These are phyloP conservation scores for Taeniopygia guttata DNA, from an alignment of 2,797 vertebrate species.

Conservation along the genomic window DNA sequence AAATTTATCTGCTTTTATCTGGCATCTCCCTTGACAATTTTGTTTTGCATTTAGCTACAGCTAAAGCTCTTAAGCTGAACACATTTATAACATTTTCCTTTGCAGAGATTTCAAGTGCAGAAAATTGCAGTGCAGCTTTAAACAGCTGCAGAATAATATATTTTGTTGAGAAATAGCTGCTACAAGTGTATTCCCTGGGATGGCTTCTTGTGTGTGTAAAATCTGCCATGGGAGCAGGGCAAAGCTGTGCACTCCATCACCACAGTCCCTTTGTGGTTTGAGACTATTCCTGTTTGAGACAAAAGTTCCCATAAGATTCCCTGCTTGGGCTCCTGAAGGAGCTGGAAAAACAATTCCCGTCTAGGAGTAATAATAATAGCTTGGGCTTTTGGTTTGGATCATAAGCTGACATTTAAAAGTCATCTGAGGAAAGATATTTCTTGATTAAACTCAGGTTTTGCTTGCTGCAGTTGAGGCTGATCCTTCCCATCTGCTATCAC, in stretches of 20 bases:
- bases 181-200: background rate
- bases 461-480: background rate
- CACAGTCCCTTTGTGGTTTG: background rate
- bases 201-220: background rate
- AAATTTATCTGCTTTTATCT: background rate
- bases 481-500: background rate
- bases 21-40: background rate
- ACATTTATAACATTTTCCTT: background rate
- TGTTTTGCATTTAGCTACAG: background rate
- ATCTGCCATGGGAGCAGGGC: background rate
- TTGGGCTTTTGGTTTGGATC: constrained; percentile 31
- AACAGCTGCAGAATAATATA: background rate
- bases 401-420: constrained; percentile 39
- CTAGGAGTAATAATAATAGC: constrained; percentile 53
- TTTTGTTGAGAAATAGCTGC: background rate
- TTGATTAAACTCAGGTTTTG: constrained; percentile 19
- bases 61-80: background rate
- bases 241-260: background rate
- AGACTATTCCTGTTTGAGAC: background rate
- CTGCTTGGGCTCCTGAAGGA: constrained; percentile 32
- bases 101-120: background rate
- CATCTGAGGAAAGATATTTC: constrained; percentile 42
- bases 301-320: constrained; percentile 10
- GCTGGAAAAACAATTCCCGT: constrained; percentile 44
- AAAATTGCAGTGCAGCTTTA: background rate